phyloP scores from a whole-genome alignment of 1,140 invertebrate genomes.

The Trichonephila clavata region DNA sequence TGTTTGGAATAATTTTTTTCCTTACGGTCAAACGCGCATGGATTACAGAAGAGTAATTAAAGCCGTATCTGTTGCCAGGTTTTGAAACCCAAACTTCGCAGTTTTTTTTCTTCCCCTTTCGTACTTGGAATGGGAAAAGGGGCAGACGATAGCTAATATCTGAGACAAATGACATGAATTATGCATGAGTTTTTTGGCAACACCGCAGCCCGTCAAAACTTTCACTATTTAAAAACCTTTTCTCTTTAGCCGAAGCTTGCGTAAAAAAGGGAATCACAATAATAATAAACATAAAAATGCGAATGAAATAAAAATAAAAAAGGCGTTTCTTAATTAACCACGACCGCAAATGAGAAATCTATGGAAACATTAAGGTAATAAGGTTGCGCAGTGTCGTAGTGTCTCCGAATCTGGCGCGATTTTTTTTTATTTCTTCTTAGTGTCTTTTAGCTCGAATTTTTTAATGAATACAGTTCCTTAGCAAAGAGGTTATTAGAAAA shows the following conservation, averaged over 20 bases:
- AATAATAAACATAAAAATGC: conserved; percentile 75
- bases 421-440: conserved; percentile 37
- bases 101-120: conserved; percentile 14
- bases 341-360: conserved; percentile 76
- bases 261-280: conserved; percentile 61
- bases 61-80: conserved; percentile 73
- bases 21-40: conserved; percentile 66
- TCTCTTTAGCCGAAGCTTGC: conserved; percentile 14
- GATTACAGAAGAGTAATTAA: conserved; percentile 76
- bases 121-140: conserved; percentile 55
- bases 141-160: conserved; percentile 75
- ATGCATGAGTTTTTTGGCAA: conserved; percentile 76
- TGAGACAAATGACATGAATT: conserved; percentile 76
- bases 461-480: conserved; percentile 69
- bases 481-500: conserved; percentile 69
- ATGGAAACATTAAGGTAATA: conserved; percentile 76
- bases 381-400: conserved; percentile 51
- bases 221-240: conserved; percentile 75
- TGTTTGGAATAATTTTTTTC: conserved; percentile 38
- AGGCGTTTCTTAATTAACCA: conserved; percentile 73
- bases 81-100: conserved; percentile 55
- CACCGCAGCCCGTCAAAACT: conserved; percentile 70
- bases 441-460: conserved; percentile 65
- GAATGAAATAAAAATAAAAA: conserved; percentile 66
- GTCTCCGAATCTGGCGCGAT: conserved; percentile 17